phyloP scores from a whole-genome alignment of 2,888 invertebrate genomes.

The Thereva unica region DNA sequence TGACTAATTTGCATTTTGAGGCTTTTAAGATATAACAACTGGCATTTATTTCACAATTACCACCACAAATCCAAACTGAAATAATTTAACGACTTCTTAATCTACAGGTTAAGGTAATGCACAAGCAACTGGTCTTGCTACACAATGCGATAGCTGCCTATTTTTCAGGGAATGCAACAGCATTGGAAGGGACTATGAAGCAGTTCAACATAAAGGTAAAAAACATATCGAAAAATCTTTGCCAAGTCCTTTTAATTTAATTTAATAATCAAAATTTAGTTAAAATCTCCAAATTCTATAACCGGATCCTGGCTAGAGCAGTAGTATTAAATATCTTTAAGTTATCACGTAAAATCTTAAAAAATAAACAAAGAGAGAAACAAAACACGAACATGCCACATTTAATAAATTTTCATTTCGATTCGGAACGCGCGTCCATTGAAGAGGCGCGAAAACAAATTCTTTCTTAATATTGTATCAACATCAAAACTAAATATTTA shows the following conservation, averaged over 20 bases:
- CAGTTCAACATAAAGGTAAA: constrained; percentile 90
- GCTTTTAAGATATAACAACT: not conserved
- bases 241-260: not conserved
- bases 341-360: constrained; percentile 4
- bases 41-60: not conserved
- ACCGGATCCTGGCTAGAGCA: constrained; percentile 83
- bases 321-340: constrained; percentile 54
- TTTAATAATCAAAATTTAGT: constrained; percentile 44
- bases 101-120: constrained; percentile 96
- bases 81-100: constrained; percentile 26
- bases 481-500: too few species aligned
- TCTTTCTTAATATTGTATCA: not conserved
- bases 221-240: not conserved
- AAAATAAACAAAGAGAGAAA: not conserved
- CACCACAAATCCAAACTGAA: not conserved
- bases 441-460: not conserved
- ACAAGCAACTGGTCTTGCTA: constrained; percentile 92
- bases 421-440: too few species aligned
- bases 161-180: constrained; percentile 94
- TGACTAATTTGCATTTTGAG: too few species aligned
- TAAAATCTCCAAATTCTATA: constrained; percentile 74
- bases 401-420: too few species aligned
- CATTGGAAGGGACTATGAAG: constrained; percentile 89
- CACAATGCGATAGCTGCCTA: constrained; percentile 97
- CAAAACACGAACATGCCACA: too few species aligned